Base-by-base conservation (phyloP, 2,797 vertebrate species). In the Mus minutoides region DNA sequence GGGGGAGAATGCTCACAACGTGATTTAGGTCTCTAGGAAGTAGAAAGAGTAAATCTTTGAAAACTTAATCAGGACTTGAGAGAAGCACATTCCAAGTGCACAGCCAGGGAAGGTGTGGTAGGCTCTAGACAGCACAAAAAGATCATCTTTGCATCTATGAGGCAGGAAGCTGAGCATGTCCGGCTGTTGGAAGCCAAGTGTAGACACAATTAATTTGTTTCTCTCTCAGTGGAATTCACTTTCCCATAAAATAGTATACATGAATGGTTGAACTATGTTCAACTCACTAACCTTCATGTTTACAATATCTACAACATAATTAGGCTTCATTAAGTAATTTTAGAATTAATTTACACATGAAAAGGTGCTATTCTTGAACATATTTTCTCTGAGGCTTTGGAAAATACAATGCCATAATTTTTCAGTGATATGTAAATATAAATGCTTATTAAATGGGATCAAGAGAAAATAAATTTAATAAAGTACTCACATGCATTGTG, bases 391-490 rank as follows among this genome's bases (percentile, higher is more conserved):
- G 9, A 64, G 92, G 1, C 3, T 82, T 95, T 31, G 60, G 80
- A 92, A 92, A 96, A 80, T 62, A 62, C 2, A 76, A 22, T 88
- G 7, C 80, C 71, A 88, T 12, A 73, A 24, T 80, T 93, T 79
- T 93, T 60, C 14, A 60, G 21, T 89, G 22, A 82, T 69, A 89
- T 49, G 37, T 93, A 90, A 86, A 58, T 34, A 67, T 1, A 11
- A 29, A 52, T 95, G 13, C 67, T 46, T 94, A 8, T 78, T 46
- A 76, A 90, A 86, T 6, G 12, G 58, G 91, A 89, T 94, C 60
- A 90, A 92, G 6, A 87, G n/a, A 92, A 88, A 88, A 69, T 92
- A 87, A 96, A 88, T 8, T 79, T 92, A 77, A 54, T 54, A 46
- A 90, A 92, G 6, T 67, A 12, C 7, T 84, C 37, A 73, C 14